Percentiles rank a stretch among this genome's conserved stretches.
Evolutionary conservation across 2,797 vertebrate species (phyloP).

Genomic region (Muscicapa comitata): DNA sequence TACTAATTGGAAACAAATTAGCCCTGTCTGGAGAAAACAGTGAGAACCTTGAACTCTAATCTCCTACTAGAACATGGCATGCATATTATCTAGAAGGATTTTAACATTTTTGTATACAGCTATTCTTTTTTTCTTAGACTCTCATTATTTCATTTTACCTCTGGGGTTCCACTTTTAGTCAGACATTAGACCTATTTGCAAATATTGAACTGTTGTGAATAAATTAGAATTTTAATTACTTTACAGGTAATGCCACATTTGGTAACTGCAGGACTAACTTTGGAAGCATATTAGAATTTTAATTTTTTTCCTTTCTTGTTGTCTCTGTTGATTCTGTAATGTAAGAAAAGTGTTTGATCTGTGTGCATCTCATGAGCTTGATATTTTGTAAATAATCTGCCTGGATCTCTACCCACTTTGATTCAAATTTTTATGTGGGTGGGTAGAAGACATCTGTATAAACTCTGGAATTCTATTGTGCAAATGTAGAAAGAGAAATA

Average conservation of each 20-base stretch:
- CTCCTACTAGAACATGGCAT: constrained; percentile 6
- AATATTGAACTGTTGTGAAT: constrained; percentile 68
- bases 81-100: constrained; percentile 11
- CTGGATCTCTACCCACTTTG: constrained; percentile 35
- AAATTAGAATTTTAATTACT: constrained; percentile 68
- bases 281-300: constrained; percentile 31
- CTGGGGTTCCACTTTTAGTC: constrained; percentile 54
- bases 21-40: constrained; percentile 68
- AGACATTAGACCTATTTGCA: constrained; percentile 67
- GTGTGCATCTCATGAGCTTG: not conserved
- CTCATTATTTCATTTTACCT: constrained; percentile 67
- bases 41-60: constrained; percentile 44
- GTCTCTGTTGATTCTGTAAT: constrained; percentile 44
- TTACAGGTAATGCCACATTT: constrained; percentile 55
- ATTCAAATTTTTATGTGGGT: not conserved
- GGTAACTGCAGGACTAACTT: not conserved
- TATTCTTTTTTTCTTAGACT: constrained; percentile 13
- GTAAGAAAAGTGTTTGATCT: constrained; percentile 42
- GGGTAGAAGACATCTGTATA: not conserved
- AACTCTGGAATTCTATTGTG: not conserved
- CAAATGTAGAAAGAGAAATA: not conserved
- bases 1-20: constrained; percentile 77
- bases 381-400: constrained; percentile 64
- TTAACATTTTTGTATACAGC: constrained; percentile 25
- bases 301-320: not conserved